Evolutionary conservation across 2,797 vertebrate genomes (phyloP).

Genomic region (Microcaecilia unicolor): DNA sequence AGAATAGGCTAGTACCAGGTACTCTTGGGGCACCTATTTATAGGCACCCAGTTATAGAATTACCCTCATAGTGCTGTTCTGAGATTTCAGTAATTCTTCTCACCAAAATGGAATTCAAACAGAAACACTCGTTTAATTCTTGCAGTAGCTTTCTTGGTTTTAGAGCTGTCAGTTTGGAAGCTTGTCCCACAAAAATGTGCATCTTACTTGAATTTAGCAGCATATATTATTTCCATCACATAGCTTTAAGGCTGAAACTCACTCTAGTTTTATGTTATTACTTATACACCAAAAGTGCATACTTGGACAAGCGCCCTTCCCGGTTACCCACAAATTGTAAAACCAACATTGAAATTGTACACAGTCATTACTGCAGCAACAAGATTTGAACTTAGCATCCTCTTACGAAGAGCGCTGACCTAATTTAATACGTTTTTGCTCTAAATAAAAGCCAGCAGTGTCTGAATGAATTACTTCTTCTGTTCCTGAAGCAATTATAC

Average conservation of each 20-base stretch:
- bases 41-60: no score
- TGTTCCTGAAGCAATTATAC: conserved; percentile 36
- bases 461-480: conserved; percentile 34
- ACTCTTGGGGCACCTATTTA: no score
- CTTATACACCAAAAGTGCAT: conserved; percentile 30
- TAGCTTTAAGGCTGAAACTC: background rate
- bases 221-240: background rate
- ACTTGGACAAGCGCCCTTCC: conserved; percentile 37
- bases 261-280: conserved; percentile 38
- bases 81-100: no score
- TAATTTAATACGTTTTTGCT: conserved; percentile 36
- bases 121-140: no score
- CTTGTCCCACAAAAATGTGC: no score
- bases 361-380: conserved; percentile 28
- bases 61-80: no score
- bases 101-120: no score
- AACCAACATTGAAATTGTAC: conserved; percentile 46
- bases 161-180: no score
- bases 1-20: no score
- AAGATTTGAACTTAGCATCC: conserved; percentile 37
- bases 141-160: no score
- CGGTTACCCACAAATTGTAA: conserved; percentile 47
- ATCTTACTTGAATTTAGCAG: no score
- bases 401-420: conserved; percentile 30
- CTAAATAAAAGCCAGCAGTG: conserved; percentile 32